Base-by-base conservation (phyloP, 2,888 invertebrate species). In the Apoda limacodes region DNA sequence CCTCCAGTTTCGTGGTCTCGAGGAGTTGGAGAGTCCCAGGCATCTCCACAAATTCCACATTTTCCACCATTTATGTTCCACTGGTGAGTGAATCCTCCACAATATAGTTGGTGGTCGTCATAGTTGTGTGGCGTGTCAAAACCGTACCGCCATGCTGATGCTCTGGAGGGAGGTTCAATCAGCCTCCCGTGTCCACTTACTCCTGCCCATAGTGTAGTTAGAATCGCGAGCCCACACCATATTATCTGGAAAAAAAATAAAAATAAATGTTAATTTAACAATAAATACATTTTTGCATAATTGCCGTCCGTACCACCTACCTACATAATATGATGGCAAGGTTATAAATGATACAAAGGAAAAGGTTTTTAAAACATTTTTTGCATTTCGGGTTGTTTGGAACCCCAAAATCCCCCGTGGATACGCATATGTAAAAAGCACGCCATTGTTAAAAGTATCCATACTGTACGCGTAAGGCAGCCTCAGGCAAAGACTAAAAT, bases 61-160 rank as follows among this genome's bases (percentile, higher is more conserved):
- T 91, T 90, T 1, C 94, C 94, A 2, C 82, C 85, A 54, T 94
- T 94, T 34, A 74, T 85, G 48, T 86, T 84, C 89, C 92, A 92
- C 55, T 93, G 93, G 28, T 90, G 80, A n/a, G 88, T 83, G 60
- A 89, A 92, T 6, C 94, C 94, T 1, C 94, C 94, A 60, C 94
- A 94, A 68, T 88, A 94, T 3, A 90, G 82, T 56, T 94, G 92
- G 60, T 93, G 89, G 67, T 95, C 94, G 62, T 94, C 93, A 72
- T 93, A 94, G 66, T 95, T 90, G 52, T 89, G 90, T 1, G 92
- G 92, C 2, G 93, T 92, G 59, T 88, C 85, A 66, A 94, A 95
- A 34, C 93, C 94, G 67, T 88, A 93, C 43, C 93, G 84, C 93
- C 93, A 94, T 52, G 93, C 93, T 1, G 92, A 89, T 4, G 92